Conservation (phyloP, 1,140 invertebrate species). For the Hyphantria cunea region DNA sequence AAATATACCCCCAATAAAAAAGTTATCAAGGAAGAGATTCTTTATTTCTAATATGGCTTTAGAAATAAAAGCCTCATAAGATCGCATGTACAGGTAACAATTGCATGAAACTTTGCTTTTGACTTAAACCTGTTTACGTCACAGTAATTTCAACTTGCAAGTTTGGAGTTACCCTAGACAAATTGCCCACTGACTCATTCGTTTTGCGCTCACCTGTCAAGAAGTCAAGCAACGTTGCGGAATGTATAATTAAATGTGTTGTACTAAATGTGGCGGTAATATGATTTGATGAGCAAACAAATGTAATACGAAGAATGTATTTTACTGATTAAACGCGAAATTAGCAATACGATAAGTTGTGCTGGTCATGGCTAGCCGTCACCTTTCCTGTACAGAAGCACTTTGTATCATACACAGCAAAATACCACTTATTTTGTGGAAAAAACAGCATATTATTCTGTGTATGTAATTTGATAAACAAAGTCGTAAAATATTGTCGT, state of each 20-base stretch:
- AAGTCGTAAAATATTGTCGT: conserved; percentile 24
- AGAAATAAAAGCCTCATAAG: no score
- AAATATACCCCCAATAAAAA: no score
- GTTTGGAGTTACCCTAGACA: no score
- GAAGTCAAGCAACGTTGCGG: no score
- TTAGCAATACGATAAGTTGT: conserved; percentile 10
- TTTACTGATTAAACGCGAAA: conserved; percentile 17
- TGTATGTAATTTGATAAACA: conserved; percentile 12
- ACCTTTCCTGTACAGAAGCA: conserved; percentile 15
- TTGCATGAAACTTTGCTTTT: no score
- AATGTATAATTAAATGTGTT: not conserved
- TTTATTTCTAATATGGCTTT: no score
- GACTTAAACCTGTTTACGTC: no score
- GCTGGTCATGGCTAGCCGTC: conserved; percentile 22
- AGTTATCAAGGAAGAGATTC: no score
- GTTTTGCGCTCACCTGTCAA: no score
- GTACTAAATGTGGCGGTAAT: not conserved
- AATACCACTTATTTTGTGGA: not conserved
- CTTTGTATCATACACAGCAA: not conserved
- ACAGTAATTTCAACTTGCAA: no score
- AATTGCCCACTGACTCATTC: no score
- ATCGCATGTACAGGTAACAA: no score
- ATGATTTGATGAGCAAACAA: conserved; percentile 2
- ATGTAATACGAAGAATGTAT: conserved; percentile 1
- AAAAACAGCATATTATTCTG: not conserved